Conservation (phyloP, 2,888 invertebrate genomes). For the Blera fallax region DNA sequence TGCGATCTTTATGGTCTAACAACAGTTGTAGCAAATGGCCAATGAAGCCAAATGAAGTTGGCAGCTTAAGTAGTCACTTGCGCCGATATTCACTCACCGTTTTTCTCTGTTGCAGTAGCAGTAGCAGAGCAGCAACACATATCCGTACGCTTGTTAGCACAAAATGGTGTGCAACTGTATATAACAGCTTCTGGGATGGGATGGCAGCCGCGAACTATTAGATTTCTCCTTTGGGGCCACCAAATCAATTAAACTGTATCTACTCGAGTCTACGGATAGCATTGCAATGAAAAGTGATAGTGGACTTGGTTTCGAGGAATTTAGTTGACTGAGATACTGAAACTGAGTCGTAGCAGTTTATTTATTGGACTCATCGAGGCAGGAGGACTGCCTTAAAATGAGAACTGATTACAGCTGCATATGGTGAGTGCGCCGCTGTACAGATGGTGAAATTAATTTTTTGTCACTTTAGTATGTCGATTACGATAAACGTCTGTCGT, state of each 20-base stretch:
- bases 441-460: conserved; percentile 80
- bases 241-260: conserved; percentile 47
- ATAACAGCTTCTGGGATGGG: background rate
- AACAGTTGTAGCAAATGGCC: conserved; percentile 54
- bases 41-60: conserved; percentile 67
- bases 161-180: conserved; percentile 50
- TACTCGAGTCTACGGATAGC: background rate
- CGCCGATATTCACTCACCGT: conserved; percentile 29
- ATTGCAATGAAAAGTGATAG: conserved; percentile 60
- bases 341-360: background rate
- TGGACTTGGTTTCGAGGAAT: conserved; percentile 49
- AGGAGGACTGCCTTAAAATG: conserved; percentile 57
- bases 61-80: conserved; percentile 65
- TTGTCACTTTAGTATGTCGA: conserved; percentile 78
- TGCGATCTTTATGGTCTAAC: conserved; percentile 70
- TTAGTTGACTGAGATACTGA: conserved; percentile 14
- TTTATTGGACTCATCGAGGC: conserved; percentile 25
- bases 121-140: background rate
- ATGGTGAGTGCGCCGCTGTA: too few species aligned
- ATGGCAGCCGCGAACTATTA: conserved; percentile 12
- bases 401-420: conserved; percentile 66
- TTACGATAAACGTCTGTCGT: conserved; percentile 58
- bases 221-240: conserved; percentile 67
- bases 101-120: conserved; percentile 10
- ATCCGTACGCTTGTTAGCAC: conserved; percentile 46